Base-by-base conservation (phyloP, 2,113 vertebrate species). In the Sander vitreus region DNA sequence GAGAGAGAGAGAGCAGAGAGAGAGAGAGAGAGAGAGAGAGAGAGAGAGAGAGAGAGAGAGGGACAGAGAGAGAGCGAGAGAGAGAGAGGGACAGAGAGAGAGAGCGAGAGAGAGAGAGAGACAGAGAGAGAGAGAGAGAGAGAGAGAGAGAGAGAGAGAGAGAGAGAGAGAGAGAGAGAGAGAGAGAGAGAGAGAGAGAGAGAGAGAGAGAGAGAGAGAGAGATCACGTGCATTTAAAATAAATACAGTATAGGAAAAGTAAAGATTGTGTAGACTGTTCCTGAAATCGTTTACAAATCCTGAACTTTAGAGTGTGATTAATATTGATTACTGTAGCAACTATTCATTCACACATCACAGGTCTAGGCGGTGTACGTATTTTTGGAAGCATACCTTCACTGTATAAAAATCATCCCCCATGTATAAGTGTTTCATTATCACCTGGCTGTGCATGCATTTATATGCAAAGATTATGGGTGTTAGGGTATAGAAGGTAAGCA, bases 401-500 rank as follows among this genome's bases (percentile, higher is more conserved):
- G 53, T 57, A 84, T 54, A 45, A 51, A 43, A 30, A 65, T 64
- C 11, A 65, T 77, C 30, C n/a, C 9, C 58, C 43, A 57, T 72
- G 48, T 73, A 58, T 80, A 88, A 33, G 85, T 90, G 85, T 91
- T 92, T 92, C 67, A 92, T 94, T 88, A 91, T 85, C 88, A 91
- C 83, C 83, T 84, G 76, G 13, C 76, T 57, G 58, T 21, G 45
- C 13, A 33, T 59, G 21, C 6, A 21, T 82, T 33, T 59, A 50
- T 23, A 25, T 33, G 30, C 14, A 64, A 54, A 63, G 19, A 48
- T 16, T 54, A 2, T 2, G 18, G 36, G 30, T 80, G 82, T 80
- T 71, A 57, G 74, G 75, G 75, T 39, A 43, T 43, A 60, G 75
- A 68, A 75, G 51, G 10, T 11, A 82, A 67, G 66, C 23, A 27